A percentile compares a stretch with the other conserved stretches of the same genome.
These are phyloP conservation scores for Sebastes schlegelii DNA, from an alignment of 2,113 vertebrate genomes.

Conservation along the genomic window DNA sequence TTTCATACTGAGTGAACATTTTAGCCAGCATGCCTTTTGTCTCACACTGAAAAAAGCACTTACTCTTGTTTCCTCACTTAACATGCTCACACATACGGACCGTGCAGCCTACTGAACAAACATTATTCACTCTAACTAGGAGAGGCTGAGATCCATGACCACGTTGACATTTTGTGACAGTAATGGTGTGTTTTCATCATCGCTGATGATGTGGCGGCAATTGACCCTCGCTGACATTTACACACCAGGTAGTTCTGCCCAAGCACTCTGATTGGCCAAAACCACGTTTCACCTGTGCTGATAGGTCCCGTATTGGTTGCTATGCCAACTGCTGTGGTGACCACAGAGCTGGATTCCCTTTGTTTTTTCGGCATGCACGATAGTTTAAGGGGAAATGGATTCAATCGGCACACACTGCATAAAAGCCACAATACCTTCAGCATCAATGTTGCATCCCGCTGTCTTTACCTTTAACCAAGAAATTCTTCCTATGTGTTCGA, in stretches of 20 bases:
- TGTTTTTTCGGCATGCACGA: constrained; percentile 40
- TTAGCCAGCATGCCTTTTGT: constrained; percentile 61
- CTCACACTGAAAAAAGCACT: constrained; percentile 52
- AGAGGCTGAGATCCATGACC: constrained; percentile 62
- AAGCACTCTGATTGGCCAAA: constrained; percentile 45
- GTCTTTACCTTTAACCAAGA: constrained; percentile 65
- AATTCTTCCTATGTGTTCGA: constrained; percentile 14
- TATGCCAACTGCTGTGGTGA: constrained; percentile 49
- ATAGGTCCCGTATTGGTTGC: constrained; percentile 50
- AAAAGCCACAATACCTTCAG: constrained; percentile 44
- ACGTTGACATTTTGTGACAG: constrained; percentile 71
- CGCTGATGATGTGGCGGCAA: constrained; percentile 60
- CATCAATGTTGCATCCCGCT: constrained; percentile 44
- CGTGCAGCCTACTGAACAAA: constrained; percentile 56
- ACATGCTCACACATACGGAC: constrained; percentile 48
- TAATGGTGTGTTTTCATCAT: constrained; percentile 75
- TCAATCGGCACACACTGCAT: constrained; percentile 46
- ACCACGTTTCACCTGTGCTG: constrained; percentile 52
- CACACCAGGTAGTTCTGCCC: constrained; percentile 59
- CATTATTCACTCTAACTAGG: constrained; percentile 59
- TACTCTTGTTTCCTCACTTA: constrained; percentile 64
- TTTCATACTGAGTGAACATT: constrained; percentile 68
- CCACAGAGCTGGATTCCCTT: constrained; percentile 18
- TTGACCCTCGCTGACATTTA: constrained; percentile 72
- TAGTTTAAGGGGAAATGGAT: constrained; percentile 35